A percentile compares a stretch with the other conserved stretches of the same genome.
phyloP scores from a whole-genome alignment of 2,797 vertebrate species.

The Tapera naevia region DNA sequence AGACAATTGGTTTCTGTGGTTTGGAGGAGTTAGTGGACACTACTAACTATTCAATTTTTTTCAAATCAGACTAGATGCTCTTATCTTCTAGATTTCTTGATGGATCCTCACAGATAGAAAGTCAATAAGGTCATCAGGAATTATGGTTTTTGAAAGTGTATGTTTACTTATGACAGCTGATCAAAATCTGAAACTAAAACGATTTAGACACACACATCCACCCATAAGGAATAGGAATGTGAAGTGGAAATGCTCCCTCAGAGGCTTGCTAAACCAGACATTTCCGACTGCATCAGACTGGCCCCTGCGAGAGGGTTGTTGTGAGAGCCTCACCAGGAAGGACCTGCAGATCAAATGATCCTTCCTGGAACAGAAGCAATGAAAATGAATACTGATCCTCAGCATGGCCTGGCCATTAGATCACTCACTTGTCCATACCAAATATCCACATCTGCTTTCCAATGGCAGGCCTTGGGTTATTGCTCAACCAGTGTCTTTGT shows the following conservation, averaged over 20 bases:
- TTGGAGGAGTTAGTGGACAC: not conserved
- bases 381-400: not conserved
- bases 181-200: not conserved
- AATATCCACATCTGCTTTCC: not conserved
- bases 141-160: not conserved
- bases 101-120: not conserved
- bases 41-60: not conserved
- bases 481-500: not conserved
- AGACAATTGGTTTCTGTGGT: not conserved
- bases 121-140: not conserved
- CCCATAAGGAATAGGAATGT: not conserved
- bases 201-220: accelerated
- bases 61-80: not conserved
- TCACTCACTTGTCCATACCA: not conserved
- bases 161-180: not conserved
- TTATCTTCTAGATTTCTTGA: not conserved
- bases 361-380: not conserved
- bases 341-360: not conserved
- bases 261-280: not conserved
- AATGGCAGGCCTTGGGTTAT: not conserved
- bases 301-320: not conserved
- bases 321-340: not conserved
- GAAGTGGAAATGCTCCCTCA: not conserved
- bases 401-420: not conserved
- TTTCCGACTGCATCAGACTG: not conserved